Conservation (phyloP, 2,888 invertebrate genomes). For the Acronicta alni region DNA sequence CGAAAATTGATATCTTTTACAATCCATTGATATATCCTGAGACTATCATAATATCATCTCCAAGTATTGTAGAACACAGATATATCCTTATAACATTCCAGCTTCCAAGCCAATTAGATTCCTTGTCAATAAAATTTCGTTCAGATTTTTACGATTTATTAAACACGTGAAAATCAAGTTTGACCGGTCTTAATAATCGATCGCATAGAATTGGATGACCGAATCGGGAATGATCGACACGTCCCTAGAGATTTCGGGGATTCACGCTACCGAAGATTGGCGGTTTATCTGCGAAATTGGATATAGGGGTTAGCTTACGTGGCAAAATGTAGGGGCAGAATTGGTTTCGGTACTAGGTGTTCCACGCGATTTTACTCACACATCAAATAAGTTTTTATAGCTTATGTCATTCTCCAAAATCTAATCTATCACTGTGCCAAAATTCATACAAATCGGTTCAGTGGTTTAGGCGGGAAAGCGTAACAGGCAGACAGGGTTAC, state of each 20-base stretch:
- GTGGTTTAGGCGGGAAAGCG: too few relatives aligned
- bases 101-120: conserved; percentile 11
- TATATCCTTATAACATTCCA: conserved; percentile 16
- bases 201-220: conserved; percentile 39
- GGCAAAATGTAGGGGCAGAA: conserved; percentile 16
- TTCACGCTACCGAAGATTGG: conserved; percentile 36
- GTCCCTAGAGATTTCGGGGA: conserved; percentile 36
- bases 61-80: not conserved
- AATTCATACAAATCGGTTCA: too few relatives aligned
- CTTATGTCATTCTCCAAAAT: too few relatives aligned
- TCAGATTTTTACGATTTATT: conserved; percentile 41
- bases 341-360: conserved; percentile 13
- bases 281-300: conserved; percentile 44
- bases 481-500: too few relatives aligned
- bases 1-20: too few relatives aligned
- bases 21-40: too few relatives aligned
- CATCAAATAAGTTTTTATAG: too few relatives aligned
- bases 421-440: too few relatives aligned
- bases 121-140: conserved; percentile 14
- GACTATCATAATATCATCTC: too few relatives aligned
- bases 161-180: conserved; percentile 18
- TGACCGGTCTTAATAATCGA: conserved; percentile 35
- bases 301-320: conserved; percentile 24
- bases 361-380: too few relatives aligned
- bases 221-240: conserved; percentile 28